Base-by-base conservation (phyloP, 1,140 invertebrate species). In the Nasonia longicornis region DNA sequence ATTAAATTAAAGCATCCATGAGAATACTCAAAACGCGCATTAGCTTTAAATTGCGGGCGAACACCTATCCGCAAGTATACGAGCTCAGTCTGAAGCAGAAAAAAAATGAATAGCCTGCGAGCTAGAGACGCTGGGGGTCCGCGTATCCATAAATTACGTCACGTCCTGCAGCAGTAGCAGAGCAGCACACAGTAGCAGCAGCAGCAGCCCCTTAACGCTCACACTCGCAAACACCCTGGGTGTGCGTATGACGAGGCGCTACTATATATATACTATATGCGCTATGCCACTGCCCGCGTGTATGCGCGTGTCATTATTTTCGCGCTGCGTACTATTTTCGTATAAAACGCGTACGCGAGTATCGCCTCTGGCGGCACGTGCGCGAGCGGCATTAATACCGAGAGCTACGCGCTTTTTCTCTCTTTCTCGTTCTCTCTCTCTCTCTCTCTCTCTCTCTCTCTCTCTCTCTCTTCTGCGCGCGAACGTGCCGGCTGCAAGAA, bases 241-340 rank as follows among this genome's bases (percentile, higher is more conserved):
- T n/a, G 16, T 20, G 42, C 20, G 63, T n/a, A 70, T 52, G 76
- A 58, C 73, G 80, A 84, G 71, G 83, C 84, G 85, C 64, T n/a
- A 8, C 38, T 11, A 66, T 3, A 38, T 38, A 38, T 26, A 38
- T 7, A 38, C 35, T 6, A 22, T 26, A 26, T 26, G 26, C 26
- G 26, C 26, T 26, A 26, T 26, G 26, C 26, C 26, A 26, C 26
- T 26, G 26, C 26, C 26, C 20, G 31, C 58, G 71, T 72, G 77
- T 42, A 81, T 84, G 83, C 85, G 84, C 31, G 79, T 38, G 86
- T 89, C 88, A 88, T 89, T 89, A 89, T 88, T 89, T 89, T 88
- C 84, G 85, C 85, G 84, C 22, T 29, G 38, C 79, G 84, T 58
- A 88, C 87, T 88, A 89, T 89, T 88, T 89, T 89, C 83, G 64